These are phyloP conservation scores for Temnothorax unifasciatus DNA, from an alignment of 2,888 invertebrate species.

Conservation along the genomic window DNA sequence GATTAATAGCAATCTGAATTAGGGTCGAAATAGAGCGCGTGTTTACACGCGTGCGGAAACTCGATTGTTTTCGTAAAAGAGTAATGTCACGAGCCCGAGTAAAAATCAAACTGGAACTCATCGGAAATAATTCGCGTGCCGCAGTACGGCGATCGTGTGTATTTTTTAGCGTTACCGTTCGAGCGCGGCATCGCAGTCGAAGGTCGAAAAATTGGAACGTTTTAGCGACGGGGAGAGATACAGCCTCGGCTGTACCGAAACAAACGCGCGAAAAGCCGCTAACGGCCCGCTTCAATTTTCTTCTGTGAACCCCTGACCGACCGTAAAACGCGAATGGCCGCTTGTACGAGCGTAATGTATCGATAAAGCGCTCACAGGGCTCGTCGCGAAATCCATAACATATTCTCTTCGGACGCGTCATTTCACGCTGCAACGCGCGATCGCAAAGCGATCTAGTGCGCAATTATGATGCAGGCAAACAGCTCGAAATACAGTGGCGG, in stretches of 20 bases:
- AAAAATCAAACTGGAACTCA: slow-evolving; percentile 40
- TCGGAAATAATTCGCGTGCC: slow-evolving; percentile 42
- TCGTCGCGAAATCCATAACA: slow-evolving; percentile 55
- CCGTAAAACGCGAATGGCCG: slow-evolving; percentile 41
- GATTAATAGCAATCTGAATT: slow-evolving; percentile 26
- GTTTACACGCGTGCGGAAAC: slow-evolving; percentile 32
- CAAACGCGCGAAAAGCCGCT: slow-evolving; percentile 35
- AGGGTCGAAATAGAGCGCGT: neutral
- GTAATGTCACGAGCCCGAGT: slow-evolving; percentile 21
- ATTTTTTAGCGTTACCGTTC: slow-evolving; percentile 36
- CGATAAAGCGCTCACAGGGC: slow-evolving; percentile 24
- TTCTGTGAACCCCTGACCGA: slow-evolving; percentile 41
- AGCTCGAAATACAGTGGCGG: slow-evolving; percentile 70
- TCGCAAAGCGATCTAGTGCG: slow-evolving; percentile 25
- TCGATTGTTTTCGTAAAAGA: slow-evolving; percentile 30
- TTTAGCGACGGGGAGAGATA: slow-evolving; percentile 24
- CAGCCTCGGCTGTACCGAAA: neutral
- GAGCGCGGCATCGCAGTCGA: neutral
- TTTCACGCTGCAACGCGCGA: slow-evolving; percentile 32
- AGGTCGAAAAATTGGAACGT: slow-evolving; percentile 41
- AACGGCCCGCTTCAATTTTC: slow-evolving; percentile 50
- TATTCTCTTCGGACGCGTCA: slow-evolving; percentile 56
- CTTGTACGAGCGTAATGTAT: slow-evolving; percentile 38
- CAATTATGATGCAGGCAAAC: slow-evolving; percentile 77
- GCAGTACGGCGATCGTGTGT: slow-evolving; percentile 11